Evolutionary conservation across 1,140 invertebrate species (phyloP).

Genomic region (Dendroctonus ponderosae): DNA sequence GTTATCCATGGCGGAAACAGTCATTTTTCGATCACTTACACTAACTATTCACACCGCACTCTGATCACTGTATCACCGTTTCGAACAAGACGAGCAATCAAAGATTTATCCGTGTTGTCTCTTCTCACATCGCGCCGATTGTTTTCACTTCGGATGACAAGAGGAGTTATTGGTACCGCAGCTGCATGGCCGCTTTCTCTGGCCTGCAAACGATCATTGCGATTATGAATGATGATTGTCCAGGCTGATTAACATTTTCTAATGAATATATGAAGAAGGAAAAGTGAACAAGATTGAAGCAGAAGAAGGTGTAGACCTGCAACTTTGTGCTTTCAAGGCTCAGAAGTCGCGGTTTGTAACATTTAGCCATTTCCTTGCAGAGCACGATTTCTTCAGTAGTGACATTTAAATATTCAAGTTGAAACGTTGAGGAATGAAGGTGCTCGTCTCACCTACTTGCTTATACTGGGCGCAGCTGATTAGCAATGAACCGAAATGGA

Average conservation of each 20-base stretch:
- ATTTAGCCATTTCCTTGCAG: too few relatives aligned
- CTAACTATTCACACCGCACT: background rate
- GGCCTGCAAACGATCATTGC: background rate
- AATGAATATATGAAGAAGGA: background rate
- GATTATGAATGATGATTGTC: too few relatives aligned
- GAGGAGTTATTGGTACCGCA: conserved; percentile 10
- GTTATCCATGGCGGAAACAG: conserved; percentile 41
- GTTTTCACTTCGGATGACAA: conserved; percentile 7
- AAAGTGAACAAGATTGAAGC: background rate
- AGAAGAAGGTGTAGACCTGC: background rate
- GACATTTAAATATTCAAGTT: too few relatives aligned
- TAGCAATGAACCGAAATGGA: too few relatives aligned
- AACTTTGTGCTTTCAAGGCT: background rate
- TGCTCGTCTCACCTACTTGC: too few relatives aligned
- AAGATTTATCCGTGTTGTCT: background rate
- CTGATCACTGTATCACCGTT: background rate
- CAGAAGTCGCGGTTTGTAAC: too few relatives aligned
- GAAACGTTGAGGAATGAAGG: too few relatives aligned
- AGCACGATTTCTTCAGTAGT: too few relatives aligned
- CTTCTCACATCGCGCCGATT: conserved; percentile 11
- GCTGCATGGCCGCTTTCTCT: conserved; percentile 16
- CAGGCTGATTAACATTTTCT: too few relatives aligned
- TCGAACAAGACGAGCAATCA: background rate
- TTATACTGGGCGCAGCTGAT: too few relatives aligned
- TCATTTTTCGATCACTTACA: conserved; percentile 34